phyloP scores from a whole-genome alignment of 2,888 invertebrate species.

The Latrodectus elegans region DNA sequence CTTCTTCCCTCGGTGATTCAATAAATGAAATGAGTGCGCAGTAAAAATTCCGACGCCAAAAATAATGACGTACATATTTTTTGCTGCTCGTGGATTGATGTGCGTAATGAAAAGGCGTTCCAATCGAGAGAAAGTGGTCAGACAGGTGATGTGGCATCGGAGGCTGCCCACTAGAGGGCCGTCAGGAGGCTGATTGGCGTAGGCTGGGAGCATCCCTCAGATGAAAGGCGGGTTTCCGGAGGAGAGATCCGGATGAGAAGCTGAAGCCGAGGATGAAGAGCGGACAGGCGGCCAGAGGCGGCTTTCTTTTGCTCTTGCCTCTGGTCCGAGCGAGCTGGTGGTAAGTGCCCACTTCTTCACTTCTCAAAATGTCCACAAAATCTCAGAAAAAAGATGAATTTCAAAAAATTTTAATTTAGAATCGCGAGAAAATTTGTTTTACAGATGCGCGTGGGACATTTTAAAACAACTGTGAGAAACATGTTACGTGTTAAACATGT shows the following conservation, averaged over 20 bases:
- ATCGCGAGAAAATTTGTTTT: no score
- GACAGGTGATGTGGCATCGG: conserved; percentile 15
- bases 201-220: conserved; percentile 35
- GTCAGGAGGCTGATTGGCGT: conserved; percentile 22
- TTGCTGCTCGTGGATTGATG: background rate
- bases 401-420: no score
- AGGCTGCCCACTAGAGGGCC: conserved; percentile 49
- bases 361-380: background rate
- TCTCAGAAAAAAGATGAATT: no score
- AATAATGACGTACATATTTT: background rate
- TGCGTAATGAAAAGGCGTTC: background rate
- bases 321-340: conserved; percentile 67
- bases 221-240: conserved; percentile 53
- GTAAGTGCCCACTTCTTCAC: conserved; percentile 26
- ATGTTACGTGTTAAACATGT: no score
- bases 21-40: background rate
- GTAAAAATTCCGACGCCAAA: background rate
- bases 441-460: no score
- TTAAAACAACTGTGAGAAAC: no score
- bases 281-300: conserved; percentile 63
- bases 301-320: conserved; percentile 64
- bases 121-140: conserved; percentile 25
- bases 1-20: background rate
- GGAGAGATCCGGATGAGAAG: conserved; percentile 50
- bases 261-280: conserved; percentile 55